Evolutionary conservation across 1,140 invertebrate genomes (phyloP), one percentile per base, ranked within the genome.

Genomic region (Dysdera silvatica): DNA sequence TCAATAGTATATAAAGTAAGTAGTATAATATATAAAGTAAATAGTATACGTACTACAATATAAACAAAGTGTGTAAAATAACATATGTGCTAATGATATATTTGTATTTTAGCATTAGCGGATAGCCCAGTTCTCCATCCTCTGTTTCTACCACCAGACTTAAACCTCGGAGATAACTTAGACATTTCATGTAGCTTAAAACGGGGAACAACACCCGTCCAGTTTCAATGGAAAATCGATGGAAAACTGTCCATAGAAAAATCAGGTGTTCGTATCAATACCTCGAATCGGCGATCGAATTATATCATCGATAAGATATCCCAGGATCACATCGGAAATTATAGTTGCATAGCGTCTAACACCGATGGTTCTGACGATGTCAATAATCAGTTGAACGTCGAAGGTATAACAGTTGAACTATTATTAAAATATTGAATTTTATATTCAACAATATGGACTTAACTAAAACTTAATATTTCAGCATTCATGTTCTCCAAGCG

Each of bases 301-400:
- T 55, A 41, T 16, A 31, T 54, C 3, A 62, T 63, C 18, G 40
- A 63, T 29, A 58, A 51, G 4, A 52, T 67, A 16, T 14, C 26
- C 12, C 8, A n/a, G 12, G 41, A 55, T 14, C 59, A 73, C 41
- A 60, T 66, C 4, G 62, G 62, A 37, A 65, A 65, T 28, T 65
- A 65, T 29, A 57, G 45, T 16, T 65, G 62, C 23, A 59, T 20
- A 26, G 62, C 48, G 16, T 52, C 35, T 29, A 65, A 65, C 35
- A 14, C 6, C 18, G 60, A 43, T 6, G 62, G 62, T 3, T 59
- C 49, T 26, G 65, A 63, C 20, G 61, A 61, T 52, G 54, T 67
- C 41, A 48, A 66, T 16, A 67, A 70, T 32, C 48, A 65, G 28
- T 55, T 73, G 5, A 55, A 51, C 51, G 63, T 67, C 12, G 64